Base-by-base conservation (phyloP, 1,140 invertebrate species). In the Nasonia longicornis region DNA sequence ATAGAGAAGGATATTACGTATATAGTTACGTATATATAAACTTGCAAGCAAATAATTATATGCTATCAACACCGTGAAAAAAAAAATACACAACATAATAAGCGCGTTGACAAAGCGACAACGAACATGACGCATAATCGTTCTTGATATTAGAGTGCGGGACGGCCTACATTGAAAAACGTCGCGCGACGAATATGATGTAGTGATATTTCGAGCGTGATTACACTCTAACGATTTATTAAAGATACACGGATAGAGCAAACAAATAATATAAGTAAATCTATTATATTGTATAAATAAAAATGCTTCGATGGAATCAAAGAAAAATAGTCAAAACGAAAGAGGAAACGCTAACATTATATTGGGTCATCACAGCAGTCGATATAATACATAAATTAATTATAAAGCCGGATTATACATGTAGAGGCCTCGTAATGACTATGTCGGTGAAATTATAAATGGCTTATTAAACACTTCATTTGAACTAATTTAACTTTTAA, bases 161-260 rank as follows among this genome's bases (percentile, higher is more conserved):
- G 70, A 45, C 45, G 58, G 78, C 71, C 58, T 80, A 80, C 48
- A 69, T 42, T 70, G 14, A 66, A 58, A 66, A 80, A n/a, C 20
- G 52, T 38, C 58, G 71, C 20, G 31, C 12, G 35, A 80, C 10
- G 16, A 64, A 14, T 29, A 74, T 38, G 22, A 66, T 63, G 35
- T 71, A 72, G 70, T 79, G 31, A 79, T 79, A 63, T 72, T 42
- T 69, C 16, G n/a, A 20, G 12, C 69, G 69, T 64, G 52, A 72
- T 72, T 42, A 35, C 1, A 26, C 38, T 58, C 14, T 58, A 52
- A 35, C 45, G 22, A 70, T 26, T 52, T 58, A 58, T n/a, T 31
- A 52, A 8, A 35, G 2, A 42, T 42, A 78, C 14, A n/a, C 63
- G 31, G 52, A 58, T 58, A 58, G 52, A 71, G n/a, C 2, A 45